Evolutionary conservation across 2,888 invertebrate species (phyloP).

Genomic region (Epinotia ramella): DNA sequence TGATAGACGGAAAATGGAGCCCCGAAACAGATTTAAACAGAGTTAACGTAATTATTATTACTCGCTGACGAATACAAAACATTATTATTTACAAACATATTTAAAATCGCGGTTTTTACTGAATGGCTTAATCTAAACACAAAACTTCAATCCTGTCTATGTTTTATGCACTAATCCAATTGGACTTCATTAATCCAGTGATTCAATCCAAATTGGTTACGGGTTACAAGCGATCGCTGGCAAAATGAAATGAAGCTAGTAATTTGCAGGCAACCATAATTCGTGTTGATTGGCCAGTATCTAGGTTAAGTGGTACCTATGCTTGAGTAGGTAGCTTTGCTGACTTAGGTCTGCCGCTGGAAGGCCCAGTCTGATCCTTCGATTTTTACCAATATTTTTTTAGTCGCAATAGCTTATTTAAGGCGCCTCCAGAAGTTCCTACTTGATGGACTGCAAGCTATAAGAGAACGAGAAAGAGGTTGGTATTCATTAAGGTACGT

Average conservation of each 20-base stretch:
- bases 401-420: too few species aligned
- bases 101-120: too few species aligned
- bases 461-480: too few species aligned
- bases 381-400: background rate
- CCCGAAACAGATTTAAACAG: too few species aligned
- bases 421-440: too few species aligned
- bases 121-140: constrained; percentile 10
- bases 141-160: constrained; percentile 1
- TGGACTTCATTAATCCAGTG: constrained; percentile 15
- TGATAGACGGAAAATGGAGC: too few species aligned
- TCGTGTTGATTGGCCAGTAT: background rate
- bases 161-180: constrained; percentile 10
- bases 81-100: too few species aligned
- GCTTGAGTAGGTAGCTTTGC: background rate
- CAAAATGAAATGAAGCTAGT: background rate
- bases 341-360: background rate
- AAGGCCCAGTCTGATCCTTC: background rate
- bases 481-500: too few species aligned
- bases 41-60: too few species aligned
- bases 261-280: background rate
- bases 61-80: too few species aligned
- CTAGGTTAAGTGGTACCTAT: background rate
- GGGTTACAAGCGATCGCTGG: background rate
- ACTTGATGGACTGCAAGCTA: too few species aligned
- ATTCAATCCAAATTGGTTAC: constrained; percentile 11